Evolutionary conservation across 2,888 invertebrate genomes (phyloP).

Genomic region (Dolichomitus sp.): DNA sequence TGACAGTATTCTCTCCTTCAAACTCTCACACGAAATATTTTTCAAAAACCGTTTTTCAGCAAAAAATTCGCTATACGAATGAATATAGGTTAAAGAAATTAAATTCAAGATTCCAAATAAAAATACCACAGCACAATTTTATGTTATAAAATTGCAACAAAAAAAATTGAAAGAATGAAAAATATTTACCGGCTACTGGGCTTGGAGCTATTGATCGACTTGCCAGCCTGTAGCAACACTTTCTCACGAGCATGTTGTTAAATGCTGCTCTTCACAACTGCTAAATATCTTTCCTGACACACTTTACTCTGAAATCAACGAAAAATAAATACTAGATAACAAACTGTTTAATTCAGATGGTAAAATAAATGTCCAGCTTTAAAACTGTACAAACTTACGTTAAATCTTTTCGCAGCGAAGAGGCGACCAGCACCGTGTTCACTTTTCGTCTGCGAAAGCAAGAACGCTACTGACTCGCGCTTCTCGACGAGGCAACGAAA

Average conservation of each 20-base stretch:
- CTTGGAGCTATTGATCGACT: slow-evolving; percentile 57
- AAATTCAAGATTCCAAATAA: background rate
- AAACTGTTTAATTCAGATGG: slow-evolving; percentile 11
- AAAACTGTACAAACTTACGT: slow-evolving; percentile 6
- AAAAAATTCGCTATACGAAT: background rate
- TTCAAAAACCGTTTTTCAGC: background rate
- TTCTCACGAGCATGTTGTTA: slow-evolving; percentile 51
- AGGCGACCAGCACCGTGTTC: slow-evolving; percentile 4
- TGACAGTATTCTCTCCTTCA: no score
- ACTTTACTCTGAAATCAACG: background rate
- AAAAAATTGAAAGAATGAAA: background rate
- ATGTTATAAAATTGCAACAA: background rate
- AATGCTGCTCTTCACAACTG: background rate
- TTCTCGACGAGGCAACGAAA: slow-evolving; percentile 29
- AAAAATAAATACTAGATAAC: background rate
- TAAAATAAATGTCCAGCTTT: background rate
- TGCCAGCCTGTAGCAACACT: slow-evolving; percentile 46
- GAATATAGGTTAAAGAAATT: background rate
- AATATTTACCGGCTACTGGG: slow-evolving; percentile 46
- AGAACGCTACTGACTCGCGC: slow-evolving; percentile 48
- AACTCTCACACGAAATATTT: background rate
- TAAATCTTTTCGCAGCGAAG: background rate
- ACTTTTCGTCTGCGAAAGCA: slow-evolving; percentile 41
- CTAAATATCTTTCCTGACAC: background rate
- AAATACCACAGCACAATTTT: background rate